Percentiles rank a stretch among this genome's conserved stretches.
These are phyloP conservation scores for Meiosimyza decipiens DNA, from an alignment of 2,888 invertebrate species.

Conservation along the genomic window DNA sequence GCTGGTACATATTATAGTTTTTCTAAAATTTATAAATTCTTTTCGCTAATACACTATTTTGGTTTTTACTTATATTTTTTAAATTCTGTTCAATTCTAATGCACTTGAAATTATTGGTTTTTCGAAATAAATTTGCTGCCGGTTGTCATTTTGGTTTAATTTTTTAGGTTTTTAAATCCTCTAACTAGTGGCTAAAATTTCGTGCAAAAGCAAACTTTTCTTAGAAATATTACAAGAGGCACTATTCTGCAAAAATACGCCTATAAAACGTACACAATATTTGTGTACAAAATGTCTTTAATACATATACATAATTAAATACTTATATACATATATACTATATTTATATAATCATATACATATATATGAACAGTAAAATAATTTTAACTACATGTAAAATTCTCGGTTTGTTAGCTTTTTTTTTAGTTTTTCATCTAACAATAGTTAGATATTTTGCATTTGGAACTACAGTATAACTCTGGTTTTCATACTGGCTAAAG, in stretches of 20 bases:
- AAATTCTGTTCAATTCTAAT: too few relatives aligned
- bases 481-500: background rate
- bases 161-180: background rate
- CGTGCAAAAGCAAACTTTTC: slow-evolving; percentile 30
- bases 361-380: slow-evolving; percentile 9
- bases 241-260: slow-evolving; percentile 18
- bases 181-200: background rate
- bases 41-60: too few relatives aligned
- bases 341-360: slow-evolving; percentile 9
- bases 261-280: background rate
- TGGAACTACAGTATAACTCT: background rate
- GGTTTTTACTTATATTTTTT: too few relatives aligned
- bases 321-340: slow-evolving; percentile 24
- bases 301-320: slow-evolving; percentile 29
- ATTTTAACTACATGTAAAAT: background rate
- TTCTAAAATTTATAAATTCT: too few relatives aligned
- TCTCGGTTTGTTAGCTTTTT: slow-evolving; percentile 10
- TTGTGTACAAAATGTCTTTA: background rate
- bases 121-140: background rate
- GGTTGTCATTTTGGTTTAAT: background rate
- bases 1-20: too few relatives aligned
- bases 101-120: background rate
- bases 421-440: slow-evolving; percentile 56
- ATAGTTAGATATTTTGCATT: slow-evolving; percentile 51
- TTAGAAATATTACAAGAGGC: slow-evolving; percentile 26